These are phyloP conservation scores for Furcula furcula DNA, from an alignment of 2,888 invertebrate genomes.

Conservation along the genomic window DNA sequence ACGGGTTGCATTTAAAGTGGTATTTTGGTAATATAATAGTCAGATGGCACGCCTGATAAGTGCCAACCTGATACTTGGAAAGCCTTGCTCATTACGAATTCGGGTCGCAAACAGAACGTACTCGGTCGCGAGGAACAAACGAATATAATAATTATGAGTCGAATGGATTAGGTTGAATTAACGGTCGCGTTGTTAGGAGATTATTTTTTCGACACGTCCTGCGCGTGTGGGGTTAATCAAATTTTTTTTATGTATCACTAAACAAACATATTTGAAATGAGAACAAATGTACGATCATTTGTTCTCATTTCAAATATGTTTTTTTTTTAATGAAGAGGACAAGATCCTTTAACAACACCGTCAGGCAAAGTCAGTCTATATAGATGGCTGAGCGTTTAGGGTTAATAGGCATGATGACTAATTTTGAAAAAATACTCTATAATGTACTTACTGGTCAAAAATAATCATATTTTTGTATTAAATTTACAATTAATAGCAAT, in stretches of 20 bases:
- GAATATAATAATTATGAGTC: constrained; percentile 76
- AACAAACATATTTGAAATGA: too few species aligned
- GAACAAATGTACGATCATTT: too few species aligned
- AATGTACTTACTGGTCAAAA: too few species aligned
- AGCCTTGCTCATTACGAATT: constrained; percentile 73
- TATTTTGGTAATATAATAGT: constrained; percentile 81
- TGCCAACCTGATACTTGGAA: constrained; percentile 73
- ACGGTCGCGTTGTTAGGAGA: constrained; percentile 48
- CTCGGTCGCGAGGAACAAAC: constrained; percentile 67
- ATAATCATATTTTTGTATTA: too few species aligned
- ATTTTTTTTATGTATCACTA: constrained; percentile 31
- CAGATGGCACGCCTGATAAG: constrained; percentile 79
- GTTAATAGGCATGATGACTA: too few species aligned
- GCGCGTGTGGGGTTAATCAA: constrained; percentile 27
- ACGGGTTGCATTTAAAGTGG: constrained; percentile 73
- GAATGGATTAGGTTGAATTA: constrained; percentile 70
- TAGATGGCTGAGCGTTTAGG: too few species aligned
- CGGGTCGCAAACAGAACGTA: constrained; percentile 66
- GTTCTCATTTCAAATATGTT: too few species aligned
- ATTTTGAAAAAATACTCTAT: too few species aligned
- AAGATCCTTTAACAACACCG: too few species aligned
- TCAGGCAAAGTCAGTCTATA: too few species aligned
- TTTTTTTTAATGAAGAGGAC: too few species aligned
- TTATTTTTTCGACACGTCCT: constrained; percentile 48
- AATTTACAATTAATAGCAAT: too few species aligned